A percentile compares a stretch with the other conserved stretches of the same genome.
These are phyloP conservation scores for Sesia bembeciformis DNA, from an alignment of 2,888 invertebrate genomes.

Conservation along the genomic window DNA sequence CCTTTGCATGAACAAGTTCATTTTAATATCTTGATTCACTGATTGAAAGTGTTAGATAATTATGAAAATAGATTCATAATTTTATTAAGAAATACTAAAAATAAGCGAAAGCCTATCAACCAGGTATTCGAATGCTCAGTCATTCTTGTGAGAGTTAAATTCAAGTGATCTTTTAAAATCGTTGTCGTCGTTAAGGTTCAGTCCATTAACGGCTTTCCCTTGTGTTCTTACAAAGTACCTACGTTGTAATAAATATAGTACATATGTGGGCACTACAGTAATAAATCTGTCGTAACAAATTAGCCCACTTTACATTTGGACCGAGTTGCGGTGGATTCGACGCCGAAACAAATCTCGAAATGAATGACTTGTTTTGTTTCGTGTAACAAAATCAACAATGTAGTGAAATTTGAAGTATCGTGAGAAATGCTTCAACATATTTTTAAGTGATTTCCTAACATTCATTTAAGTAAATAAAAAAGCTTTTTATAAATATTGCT, in stretches of 20 bases:
- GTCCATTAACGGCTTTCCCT: conserved; percentile 42
- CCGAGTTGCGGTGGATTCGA: conserved; percentile 14
- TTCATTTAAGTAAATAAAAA: too few relatives aligned
- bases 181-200: conserved; percentile 21
- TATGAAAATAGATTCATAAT: too few relatives aligned
- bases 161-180: conserved; percentile 20
- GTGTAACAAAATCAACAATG: conserved; percentile 31
- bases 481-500: too few relatives aligned
- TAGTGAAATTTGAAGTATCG: conserved; percentile 30
- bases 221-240: conserved; percentile 11
- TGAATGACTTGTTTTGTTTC: conserved; percentile 35
- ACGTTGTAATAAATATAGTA: conserved; percentile 11
- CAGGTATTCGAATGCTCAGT: background rate
- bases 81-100: too few relatives aligned
- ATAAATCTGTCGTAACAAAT: conserved; percentile 62
- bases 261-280: conserved; percentile 20
- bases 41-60: too few relatives aligned
- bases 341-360: conserved; percentile 26
- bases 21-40: too few relatives aligned
- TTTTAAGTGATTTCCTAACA: background rate
- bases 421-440: conserved; percentile 29
- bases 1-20: too few relatives aligned
- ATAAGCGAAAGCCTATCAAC: background rate
- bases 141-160: conserved; percentile 11
- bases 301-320: conserved; percentile 29